phyloP scores from a whole-genome alignment of 37 sponge, comb jelly and placozoan genomes.

The Petrosia ficiformis region DNA sequence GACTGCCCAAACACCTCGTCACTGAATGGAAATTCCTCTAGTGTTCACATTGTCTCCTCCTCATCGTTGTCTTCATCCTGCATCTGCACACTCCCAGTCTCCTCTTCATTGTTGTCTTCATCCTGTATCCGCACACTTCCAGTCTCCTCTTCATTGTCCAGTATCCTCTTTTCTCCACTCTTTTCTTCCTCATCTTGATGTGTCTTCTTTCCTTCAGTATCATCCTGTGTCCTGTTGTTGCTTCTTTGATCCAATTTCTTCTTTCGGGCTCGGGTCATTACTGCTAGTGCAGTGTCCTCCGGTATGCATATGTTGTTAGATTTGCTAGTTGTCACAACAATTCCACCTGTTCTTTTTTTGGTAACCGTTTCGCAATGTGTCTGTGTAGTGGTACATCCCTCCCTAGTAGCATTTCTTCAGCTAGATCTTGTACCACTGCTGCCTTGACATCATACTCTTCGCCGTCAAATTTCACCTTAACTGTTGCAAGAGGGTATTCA shows the following conservation, averaged over 20 bases:
- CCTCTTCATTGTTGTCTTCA: background rate
- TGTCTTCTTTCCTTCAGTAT: background rate
- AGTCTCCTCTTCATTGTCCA: background rate
- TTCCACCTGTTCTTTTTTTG: slow-evolving; percentile 4
- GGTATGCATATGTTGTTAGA: background rate
- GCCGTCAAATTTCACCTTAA: too few species aligned
- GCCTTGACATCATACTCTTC: too few species aligned
- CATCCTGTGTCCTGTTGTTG: background rate
- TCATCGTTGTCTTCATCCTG: background rate
- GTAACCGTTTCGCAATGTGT: background rate
- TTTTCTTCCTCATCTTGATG: background rate
- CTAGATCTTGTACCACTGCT: slow-evolving; percentile 5
- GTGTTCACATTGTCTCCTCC: too few species aligned
- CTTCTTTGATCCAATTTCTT: background rate
- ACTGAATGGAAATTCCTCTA: too few species aligned
- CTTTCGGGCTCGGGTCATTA: background rate
- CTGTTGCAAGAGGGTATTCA: too few species aligned
- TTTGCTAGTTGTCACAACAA: background rate
- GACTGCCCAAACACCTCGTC: background rate
- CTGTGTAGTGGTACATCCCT: slow-evolving; percentile 6
- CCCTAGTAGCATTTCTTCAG: slow-evolving; percentile 2
- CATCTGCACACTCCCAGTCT: too few species aligned
- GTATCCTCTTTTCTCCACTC: background rate
- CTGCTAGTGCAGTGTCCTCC: background rate
- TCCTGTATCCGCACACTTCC: background rate